A percentile compares a stretch with the other conserved stretches of the same genome.
phyloP scores from a whole-genome alignment of 2,113 vertebrate genomes.

The Tupaia tana region DNA sequence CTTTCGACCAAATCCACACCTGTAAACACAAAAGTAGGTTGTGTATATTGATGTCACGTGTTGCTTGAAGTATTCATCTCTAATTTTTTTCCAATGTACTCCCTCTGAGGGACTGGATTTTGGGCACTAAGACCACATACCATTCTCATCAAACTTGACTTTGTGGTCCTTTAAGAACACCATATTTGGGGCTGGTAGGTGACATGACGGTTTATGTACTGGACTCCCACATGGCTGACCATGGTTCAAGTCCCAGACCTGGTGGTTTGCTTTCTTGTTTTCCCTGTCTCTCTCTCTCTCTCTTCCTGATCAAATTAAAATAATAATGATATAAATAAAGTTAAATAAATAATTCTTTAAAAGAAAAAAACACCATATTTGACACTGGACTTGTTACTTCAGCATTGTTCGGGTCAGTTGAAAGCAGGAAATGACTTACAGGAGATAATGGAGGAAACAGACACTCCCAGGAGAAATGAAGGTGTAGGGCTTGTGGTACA shows the following conservation, averaged over 20 bases:
- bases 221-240: too few relatives aligned
- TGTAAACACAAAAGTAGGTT: constrained; percentile 70
- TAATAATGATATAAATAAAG: too few relatives aligned
- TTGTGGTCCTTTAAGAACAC: neutral
- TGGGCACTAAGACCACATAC: neutral
- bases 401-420: neutral
- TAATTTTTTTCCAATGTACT: neutral
- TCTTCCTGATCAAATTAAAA: too few relatives aligned
- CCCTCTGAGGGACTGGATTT: neutral
- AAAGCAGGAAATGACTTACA: neutral
- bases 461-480: neutral
- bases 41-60: neutral
- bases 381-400: neutral
- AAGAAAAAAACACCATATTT: neutral
- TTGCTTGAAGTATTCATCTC: neutral
- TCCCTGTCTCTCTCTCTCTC: too few relatives aligned
- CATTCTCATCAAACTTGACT: neutral
- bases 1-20: constrained; percentile 95
- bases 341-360: too few relatives aligned
- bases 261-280: too few relatives aligned
- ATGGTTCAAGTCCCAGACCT: too few relatives aligned
- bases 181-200: neutral
- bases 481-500: neutral
- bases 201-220: too few relatives aligned
- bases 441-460: neutral